Evolutionary conservation across 2,888 invertebrate species (phyloP).

Genomic region (Isotomurus palustris): DNA sequence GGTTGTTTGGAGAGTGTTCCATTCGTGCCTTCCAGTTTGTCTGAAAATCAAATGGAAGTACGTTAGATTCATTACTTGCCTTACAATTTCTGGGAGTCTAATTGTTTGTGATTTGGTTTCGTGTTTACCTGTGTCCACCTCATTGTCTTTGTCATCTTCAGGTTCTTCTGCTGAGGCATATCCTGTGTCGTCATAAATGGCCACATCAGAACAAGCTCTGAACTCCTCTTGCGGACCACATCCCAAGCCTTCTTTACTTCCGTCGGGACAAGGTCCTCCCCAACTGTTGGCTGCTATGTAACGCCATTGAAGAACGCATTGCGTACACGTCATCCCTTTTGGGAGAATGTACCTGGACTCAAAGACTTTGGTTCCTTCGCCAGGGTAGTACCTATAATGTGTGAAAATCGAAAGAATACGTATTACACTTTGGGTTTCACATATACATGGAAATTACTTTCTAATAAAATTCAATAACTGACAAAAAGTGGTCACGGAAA

Average conservation of each 20-base stretch:
- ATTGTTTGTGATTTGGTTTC: no score
- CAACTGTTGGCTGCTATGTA: slow-evolving; percentile 81
- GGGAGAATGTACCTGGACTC: slow-evolving; percentile 67
- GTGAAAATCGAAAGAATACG: no score
- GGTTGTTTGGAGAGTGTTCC: slow-evolving; percentile 32
- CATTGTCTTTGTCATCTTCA: slow-evolving; percentile 48
- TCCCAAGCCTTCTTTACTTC: slow-evolving; percentile 49
- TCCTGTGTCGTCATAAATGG: slow-evolving; percentile 59
- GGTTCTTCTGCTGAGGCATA: slow-evolving; percentile 46
- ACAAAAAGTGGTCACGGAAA: no score
- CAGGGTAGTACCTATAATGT: slow-evolving; percentile 49
- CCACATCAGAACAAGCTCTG: slow-evolving; percentile 75
- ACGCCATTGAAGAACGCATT: slow-evolving; percentile 83
- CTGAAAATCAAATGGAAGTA: slow-evolving; percentile 27
- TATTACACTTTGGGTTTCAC: no score
- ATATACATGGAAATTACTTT: no score
- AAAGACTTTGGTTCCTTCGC: slow-evolving; percentile 72
- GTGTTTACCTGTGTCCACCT: slow-evolving; percentile 43
- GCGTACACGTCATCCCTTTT: slow-evolving; percentile 65
- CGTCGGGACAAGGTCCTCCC: slow-evolving; percentile 65
- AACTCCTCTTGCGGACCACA: slow-evolving; percentile 54
- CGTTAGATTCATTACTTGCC: not conserved
- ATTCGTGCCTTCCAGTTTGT: slow-evolving; percentile 41
- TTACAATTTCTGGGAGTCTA: no score
- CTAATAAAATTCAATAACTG: no score